phyloP scores from a whole-genome alignment of 2,888 invertebrate genomes.

The Ectemnius lituratus region DNA sequence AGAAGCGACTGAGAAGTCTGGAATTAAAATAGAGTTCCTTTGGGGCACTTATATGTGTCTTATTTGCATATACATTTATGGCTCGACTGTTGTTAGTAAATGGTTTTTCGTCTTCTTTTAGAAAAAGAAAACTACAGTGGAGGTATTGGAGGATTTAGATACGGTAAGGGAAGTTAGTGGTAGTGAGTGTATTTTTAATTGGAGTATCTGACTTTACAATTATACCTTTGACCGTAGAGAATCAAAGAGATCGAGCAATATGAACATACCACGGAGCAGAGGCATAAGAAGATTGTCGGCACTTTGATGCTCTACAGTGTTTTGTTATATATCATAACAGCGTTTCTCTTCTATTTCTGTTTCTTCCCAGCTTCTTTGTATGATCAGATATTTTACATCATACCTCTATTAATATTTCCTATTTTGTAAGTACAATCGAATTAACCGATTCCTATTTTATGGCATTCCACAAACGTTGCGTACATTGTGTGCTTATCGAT shows the following conservation, averaged over 20 bases:
- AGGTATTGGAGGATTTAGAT: constrained; percentile 85
- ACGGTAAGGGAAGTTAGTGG: constrained; percentile 73
- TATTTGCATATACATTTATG: no score
- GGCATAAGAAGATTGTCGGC: constrained; percentile 89
- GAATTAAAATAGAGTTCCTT: background rate
- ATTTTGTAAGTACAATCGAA: constrained; percentile 84
- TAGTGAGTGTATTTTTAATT: constrained; percentile 13
- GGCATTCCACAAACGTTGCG: constrained; percentile 3
- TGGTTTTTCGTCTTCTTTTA: constrained; percentile 66
- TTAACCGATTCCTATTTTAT: background rate
- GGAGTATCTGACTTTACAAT: background rate
- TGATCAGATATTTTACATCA: constrained; percentile 86
- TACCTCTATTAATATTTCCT: constrained; percentile 89
- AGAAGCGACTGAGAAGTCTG: background rate
- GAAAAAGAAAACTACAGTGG: constrained; percentile 81
- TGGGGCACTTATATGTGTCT: no score
- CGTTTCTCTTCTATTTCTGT: constrained; percentile 88
- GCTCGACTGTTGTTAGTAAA: background rate
- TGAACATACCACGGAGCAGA: constrained; percentile 88
- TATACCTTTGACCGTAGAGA: constrained; percentile 78
- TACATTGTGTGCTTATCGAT: constrained; percentile 55
- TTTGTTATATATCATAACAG: constrained; percentile 85
- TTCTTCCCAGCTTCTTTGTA: constrained; percentile 88
- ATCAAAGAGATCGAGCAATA: constrained; percentile 90
- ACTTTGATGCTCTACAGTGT: constrained; percentile 86